Base-by-base conservation (phyloP, 2,888 invertebrate species). In the Pteria penguin region DNA sequence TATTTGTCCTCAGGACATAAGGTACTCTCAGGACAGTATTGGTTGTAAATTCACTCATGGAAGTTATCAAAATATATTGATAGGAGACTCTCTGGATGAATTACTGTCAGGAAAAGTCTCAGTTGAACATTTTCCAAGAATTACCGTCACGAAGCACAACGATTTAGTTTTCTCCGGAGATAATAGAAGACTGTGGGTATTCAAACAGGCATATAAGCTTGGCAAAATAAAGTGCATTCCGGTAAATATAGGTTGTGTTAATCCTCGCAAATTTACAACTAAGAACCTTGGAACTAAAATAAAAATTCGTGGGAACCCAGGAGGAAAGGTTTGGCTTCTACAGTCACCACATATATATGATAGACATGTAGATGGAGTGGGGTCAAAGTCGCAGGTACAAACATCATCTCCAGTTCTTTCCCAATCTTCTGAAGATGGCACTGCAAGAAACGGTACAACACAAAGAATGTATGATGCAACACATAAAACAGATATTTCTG, bases 121-220 rank as follows among this genome's bases (percentile, higher is more conserved):
- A 0, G 31, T 24, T 1, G 32, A 62, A 1, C 18, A 62, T 31
- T n/a, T 62, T 32, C 62, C 62, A 32, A 62, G 5, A 32, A 62
- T 62, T 24, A 22, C 62, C 0, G 31, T 62, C 1, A 62, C 62
- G 0, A 14, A 3, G 11, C 29, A 32, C 14, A 62, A 62, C n/a
- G 62, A 32, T 2, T 8, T 31, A 18, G 29, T 29, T 29, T 62
- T 32, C n/a, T 31, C 62, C 22, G 62, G 62, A 18, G 62, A 62
- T 32, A 62, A 62, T 32, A 22, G 62, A n/a, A 22, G 62, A 31
- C 62, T 62, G 11, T 62, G 62, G 62, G 62, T 62, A 8, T 62
- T 62, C 62, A 29, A 32, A 2, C 29, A 31, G 32, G 62, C 62
- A 14, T 29, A 31, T 14, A 32, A 62, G 32, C 22, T 62, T 11